Evolutionary conservation across 2,888 invertebrate species (phyloP), one percentile per base, ranked within the genome.

Genomic region (Eupithecia centaureata): DNA sequence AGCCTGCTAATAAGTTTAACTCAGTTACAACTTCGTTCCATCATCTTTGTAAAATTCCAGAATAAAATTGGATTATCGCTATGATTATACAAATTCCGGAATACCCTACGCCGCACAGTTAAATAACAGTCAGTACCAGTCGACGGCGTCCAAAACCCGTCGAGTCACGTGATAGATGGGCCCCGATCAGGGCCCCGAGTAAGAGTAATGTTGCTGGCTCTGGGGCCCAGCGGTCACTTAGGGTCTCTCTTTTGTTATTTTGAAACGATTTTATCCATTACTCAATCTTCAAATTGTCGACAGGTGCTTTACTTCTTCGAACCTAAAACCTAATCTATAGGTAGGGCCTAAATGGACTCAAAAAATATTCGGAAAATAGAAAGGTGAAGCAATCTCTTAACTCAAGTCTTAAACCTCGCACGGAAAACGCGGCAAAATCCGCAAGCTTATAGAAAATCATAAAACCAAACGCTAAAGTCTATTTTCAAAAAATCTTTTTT

Each of bases 91-190:
- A 27, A 13, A 27, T 27, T 15, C 52, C 15, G 27, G 5, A 2
- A 15, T 27, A 52, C 27, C 25, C 52, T 52, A 27, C 51, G 18
- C 13, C 25, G 18, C 18, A 57, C 47, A 47, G 47, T 47, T 22
- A 2, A 22, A n/a, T 22, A 47, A 47, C 22, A 47, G 22, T 47
- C 10, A 47, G 47, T 47, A 10, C 22, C 47, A 47, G 22, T 33
- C 71, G 74, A 71, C 60, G 70, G 56, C 71, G 72, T 71, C 65
- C 35, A 27, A 33, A 66, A 64, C 65, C 62, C 63, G 68, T 10
- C 72, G 65, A 73, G 75, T 75, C 75, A 73, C 70, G 63, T 72
- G 73, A 75, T 73, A 57, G 74, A 73, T 67, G 62, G 65, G 28
- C 27, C 64, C 57, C 66, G 28, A 65, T 65, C 58, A 65, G 18